Evolutionary conservation across 2,113 vertebrate genomes (phyloP).

Genomic region (Mus pahari): DNA sequence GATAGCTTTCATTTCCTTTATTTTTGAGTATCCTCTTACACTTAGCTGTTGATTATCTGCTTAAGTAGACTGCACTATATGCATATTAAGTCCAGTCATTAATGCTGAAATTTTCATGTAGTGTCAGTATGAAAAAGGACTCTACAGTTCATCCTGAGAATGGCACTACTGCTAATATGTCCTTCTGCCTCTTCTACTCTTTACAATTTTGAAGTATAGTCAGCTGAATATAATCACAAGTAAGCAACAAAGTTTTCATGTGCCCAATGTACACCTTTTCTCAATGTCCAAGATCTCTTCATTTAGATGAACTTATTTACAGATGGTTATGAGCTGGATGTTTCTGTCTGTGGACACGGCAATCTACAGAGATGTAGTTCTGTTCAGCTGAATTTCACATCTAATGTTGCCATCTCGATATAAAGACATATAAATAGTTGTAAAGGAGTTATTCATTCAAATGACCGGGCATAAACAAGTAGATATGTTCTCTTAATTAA

Average conservation of each 20-base stretch:
- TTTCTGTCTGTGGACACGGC: background rate
- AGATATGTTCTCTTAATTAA: background rate
- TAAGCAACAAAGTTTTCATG: background rate
- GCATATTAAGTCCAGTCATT: background rate
- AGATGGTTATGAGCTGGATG: background rate
- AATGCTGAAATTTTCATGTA: background rate
- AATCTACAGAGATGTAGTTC: background rate
- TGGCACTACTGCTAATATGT: accelerated
- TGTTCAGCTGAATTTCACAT: background rate
- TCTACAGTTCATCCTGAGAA: too few species aligned
- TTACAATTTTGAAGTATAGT: background rate
- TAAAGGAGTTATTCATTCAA: background rate
- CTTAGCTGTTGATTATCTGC: background rate
- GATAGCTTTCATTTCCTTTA: background rate
- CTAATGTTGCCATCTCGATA: background rate
- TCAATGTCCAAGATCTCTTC: background rate
- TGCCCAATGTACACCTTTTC: too few species aligned
- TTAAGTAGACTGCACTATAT: accelerated
- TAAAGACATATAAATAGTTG: background rate
- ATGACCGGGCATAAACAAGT: background rate
- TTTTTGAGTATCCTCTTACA: background rate
- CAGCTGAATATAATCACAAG: background rate
- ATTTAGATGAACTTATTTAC: background rate
- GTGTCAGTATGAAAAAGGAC: background rate
- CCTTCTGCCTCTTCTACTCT: background rate